phyloP scores from a whole-genome alignment of 2,113 vertebrate genomes.

The Thalassarche chlororhynchos region DNA sequence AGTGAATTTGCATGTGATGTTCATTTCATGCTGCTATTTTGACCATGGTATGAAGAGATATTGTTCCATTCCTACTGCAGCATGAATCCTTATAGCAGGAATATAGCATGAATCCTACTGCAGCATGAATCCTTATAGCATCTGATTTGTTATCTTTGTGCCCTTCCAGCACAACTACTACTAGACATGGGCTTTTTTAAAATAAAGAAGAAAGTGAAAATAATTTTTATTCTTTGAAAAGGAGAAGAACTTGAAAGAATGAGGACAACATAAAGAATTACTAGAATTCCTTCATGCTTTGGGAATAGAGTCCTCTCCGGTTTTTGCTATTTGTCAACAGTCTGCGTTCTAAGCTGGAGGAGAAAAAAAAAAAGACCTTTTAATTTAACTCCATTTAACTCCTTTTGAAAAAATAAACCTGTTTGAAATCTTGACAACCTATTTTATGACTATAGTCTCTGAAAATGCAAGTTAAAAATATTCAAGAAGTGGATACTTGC shows the following conservation, averaged over 20 bases:
- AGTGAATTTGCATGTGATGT: not conserved
- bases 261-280: not conserved
- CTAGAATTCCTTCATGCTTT: not conserved
- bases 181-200: not conserved
- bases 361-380: not conserved
- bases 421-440: not conserved
- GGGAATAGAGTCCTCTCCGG: not conserved
- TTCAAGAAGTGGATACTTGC: not conserved
- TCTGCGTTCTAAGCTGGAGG: not conserved
- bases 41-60: not conserved
- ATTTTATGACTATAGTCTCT: not conserved
- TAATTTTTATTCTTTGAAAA: not conserved
- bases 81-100: not conserved
- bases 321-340: not conserved
- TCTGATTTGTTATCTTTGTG: not conserved
- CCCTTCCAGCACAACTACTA: not conserved
- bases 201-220: not conserved
- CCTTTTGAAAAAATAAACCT: not conserved
- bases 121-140: not conserved
- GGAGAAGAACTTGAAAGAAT: not conserved
- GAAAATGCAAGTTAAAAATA: not conserved
- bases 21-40: slow-evolving; percentile 26
- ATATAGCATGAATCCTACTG: no score
- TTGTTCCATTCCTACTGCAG: not conserved
- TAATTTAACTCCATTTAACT: not conserved